Evolutionary conservation across 2,113 vertebrate genomes (phyloP).

Genomic region (Taurulus bubalis): DNA sequence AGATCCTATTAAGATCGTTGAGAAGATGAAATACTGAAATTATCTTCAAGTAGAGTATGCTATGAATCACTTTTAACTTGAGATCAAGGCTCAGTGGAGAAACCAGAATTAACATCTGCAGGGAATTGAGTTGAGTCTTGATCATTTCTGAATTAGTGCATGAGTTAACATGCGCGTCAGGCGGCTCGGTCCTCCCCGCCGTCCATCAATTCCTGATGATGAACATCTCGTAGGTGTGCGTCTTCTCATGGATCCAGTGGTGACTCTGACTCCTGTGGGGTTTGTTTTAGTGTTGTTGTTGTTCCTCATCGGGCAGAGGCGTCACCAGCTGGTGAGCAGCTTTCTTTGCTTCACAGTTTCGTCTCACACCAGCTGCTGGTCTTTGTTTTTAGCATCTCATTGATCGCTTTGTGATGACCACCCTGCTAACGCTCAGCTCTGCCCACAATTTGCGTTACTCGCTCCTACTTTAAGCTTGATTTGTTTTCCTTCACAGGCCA

Average conservation of each 20-base stretch:
- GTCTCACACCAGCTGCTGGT: conserved; percentile 29
- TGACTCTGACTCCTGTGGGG: not conserved
- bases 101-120: too few relatives aligned
- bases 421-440: not conserved
- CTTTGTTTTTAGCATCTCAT: not conserved
- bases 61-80: not conserved
- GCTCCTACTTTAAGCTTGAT: not conserved
- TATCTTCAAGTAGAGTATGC: not conserved
- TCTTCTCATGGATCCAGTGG: not conserved
- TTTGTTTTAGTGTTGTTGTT: not conserved
- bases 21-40: not conserved
- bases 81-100: not conserved
- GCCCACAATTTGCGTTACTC: not conserved
- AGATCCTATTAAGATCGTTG: not conserved
- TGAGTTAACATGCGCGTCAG: not conserved
- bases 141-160: not conserved
- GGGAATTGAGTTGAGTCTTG: not conserved
- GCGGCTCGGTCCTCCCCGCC: not conserved
- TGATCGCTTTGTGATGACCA: not conserved
- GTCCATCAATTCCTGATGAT: not conserved
- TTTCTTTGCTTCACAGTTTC: conserved; percentile 21
- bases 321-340: conserved; percentile 24
- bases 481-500: not conserved
- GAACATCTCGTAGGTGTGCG: not conserved
- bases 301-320: not conserved